Evolutionary conservation across 2,113 vertebrate genomes (phyloP), one percentile per base, ranked within the genome.

Genomic region (Gavia stellata): DNA sequence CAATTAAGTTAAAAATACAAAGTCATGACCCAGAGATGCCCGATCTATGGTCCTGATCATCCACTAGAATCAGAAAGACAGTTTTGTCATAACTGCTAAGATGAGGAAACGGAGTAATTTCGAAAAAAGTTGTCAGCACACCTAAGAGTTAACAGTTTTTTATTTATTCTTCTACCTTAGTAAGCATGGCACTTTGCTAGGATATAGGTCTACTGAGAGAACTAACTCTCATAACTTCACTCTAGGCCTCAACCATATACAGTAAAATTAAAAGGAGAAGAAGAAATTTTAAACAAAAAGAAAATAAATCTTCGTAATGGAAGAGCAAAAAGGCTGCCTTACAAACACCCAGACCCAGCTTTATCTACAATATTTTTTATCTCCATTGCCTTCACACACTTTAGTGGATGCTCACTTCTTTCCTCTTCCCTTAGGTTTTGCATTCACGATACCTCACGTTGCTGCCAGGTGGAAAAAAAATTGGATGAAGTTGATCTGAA

Each of bases 391-490:
- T 88, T 81, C n/a, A 45, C 74, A 82, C 31, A 14, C 59, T 45
- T 61, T 0, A 85, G 40, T 0, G 81, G 70, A 65, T 52, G 70
- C 82, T 90, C 56, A 45, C 38, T 92, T 72, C 74, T 56, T 50
- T 45, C 33, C 49, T 45, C 34, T 44, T 62, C 73, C 88, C 55
- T 78, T 34, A 45, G 4, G 3, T 84, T 87, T 52, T 50, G 70
- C 66, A 85, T 79, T 84, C 62, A 62, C 25, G 26, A 2, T 67
- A 86, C 17, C 58, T 94, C 77, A 65, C n/a, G 44, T 12, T 55
- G 81, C 66, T 94, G 78, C 53, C 81, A 95, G 88, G 93, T 90
- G 68, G 52, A 67, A 78, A 89, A 73, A 82, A 88, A 75, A 42
- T 8, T n/a, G 65, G 58, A 89, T 88, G 34, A 90, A 82, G 52